Base-by-base conservation (phyloP, 2,113 vertebrate species). In the Riparia riparia region DNA sequence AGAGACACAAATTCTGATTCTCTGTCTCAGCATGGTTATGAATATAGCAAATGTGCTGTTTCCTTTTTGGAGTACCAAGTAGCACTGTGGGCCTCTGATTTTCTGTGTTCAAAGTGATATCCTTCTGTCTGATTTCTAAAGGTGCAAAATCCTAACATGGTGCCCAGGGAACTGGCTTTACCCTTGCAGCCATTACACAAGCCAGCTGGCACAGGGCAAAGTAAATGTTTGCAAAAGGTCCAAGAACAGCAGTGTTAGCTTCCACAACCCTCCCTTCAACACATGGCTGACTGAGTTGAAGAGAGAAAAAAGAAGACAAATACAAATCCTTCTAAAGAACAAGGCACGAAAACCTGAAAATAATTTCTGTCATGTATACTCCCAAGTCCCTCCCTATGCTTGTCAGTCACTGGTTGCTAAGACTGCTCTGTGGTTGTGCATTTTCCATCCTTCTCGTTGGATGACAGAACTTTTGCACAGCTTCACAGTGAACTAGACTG, bases 91-190 rank as follows among this genome's bases (percentile, higher is more conserved):
- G 65, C 41, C 88, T 91, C 78, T 86, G 74, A 77, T 94, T 90
- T 88, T 58, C 37, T 65, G 41, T 77, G 69, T 60, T 89, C 84
- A 70, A 74, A 87, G 47, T 37, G 68, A 74, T 72, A 83, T 53
- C 78, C 56, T 93, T 94, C 91, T 89, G 73, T 61, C 65, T 71
- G 50, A 82, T 76, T 93, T 93, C 76, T 95, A 41, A 86, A 94
- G 76, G 42, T 89, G 76, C 54, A 82, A 83, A 93, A 73, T 5
- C 93, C 41, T 58, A 91, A 63, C 74, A 61, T 4, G 29, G 54
- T 80, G 44, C 83, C 76, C 49, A 68, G 70, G 64, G 60, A 91
- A 76, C 47, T 32, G n/a, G 66, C 20, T 82, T 80, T 71, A 49
- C n/a, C 65, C 82, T 83, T 82, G 42, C 51, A 92, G 61, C 41